Conservation (phyloP, 1,140 invertebrate genomes). For the Elysia chlorotica region DNA sequence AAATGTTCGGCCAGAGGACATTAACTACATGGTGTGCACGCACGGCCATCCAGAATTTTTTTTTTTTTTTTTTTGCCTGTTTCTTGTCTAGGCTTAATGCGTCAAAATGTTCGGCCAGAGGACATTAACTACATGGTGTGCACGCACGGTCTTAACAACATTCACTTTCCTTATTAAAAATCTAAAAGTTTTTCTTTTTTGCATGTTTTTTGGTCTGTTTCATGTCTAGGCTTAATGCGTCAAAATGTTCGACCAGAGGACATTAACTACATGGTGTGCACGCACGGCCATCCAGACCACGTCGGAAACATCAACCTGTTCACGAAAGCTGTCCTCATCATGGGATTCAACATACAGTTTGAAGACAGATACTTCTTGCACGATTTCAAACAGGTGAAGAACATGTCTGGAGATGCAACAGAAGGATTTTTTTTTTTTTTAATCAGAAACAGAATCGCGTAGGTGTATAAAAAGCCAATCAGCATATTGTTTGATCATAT, state of each 20-base stretch:
- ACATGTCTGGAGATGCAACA: too few species aligned
- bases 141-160: neutral
- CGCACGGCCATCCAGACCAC: conserved; percentile 92
- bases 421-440: too few species aligned
- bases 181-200: too few species aligned
- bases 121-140: too few species aligned
- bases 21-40: too few species aligned
- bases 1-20: conserved; percentile 69
- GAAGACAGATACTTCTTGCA: conserved; percentile 42
- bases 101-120: conserved; percentile 67
- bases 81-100: conserved; percentile 66
- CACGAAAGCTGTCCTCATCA: conserved; percentile 82
- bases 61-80: neutral
- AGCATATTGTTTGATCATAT: too few species aligned
- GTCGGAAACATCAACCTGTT: conserved; percentile 94
- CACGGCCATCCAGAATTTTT: too few species aligned
- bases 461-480: too few species aligned
- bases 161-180: too few species aligned
- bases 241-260: conserved; percentile 69
- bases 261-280: conserved; percentile 80
- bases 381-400: conserved; percentile 46
- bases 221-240: conserved; percentile 66
- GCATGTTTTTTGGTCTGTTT: neutral
- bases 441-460: too few species aligned
- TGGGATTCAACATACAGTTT: conserved; percentile 73